A percentile compares a stretch with the other conserved stretches of the same genome.
phyloP scores from a whole-genome alignment of 1,140 invertebrate genomes.

The Lucilia sericata region DNA sequence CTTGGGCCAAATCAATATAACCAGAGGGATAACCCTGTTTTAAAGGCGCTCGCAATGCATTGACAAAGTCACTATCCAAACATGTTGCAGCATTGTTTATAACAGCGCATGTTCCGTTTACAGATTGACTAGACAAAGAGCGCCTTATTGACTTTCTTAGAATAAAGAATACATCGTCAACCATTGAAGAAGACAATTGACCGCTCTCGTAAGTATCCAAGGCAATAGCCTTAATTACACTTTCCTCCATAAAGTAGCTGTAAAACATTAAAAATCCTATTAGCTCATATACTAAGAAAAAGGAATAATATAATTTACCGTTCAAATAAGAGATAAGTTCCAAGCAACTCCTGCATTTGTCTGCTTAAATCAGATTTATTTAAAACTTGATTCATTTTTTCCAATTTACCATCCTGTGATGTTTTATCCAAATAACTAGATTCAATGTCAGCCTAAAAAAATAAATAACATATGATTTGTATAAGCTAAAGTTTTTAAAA shows the following conservation, averaged over 20 bases:
- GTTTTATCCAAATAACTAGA: background rate
- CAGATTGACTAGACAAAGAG: constrained; percentile 87
- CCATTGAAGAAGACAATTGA: constrained; percentile 88
- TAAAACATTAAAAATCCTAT: background rate
- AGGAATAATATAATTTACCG: background rate
- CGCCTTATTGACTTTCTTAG: constrained; percentile 95
- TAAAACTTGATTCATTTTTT: background rate
- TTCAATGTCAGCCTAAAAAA: background rate
- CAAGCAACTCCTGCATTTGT: constrained; percentile 26
- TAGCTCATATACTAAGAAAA: background rate
- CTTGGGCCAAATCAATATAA: constrained; percentile 85
- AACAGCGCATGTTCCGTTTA: constrained; percentile 96
- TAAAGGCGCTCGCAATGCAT: constrained; percentile 80
- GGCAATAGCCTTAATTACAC: constrained; percentile 91
- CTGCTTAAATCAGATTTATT: constrained; percentile 6
- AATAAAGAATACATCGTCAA: constrained; percentile 99
- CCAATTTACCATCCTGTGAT: background rate
- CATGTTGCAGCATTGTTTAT: constrained; percentile 93
- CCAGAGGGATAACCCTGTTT: constrained; percentile 88
- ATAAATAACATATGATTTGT: too few species aligned
- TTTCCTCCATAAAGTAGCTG: constrained; percentile 94
- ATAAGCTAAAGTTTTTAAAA: too few species aligned
- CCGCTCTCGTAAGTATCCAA: constrained; percentile 82
- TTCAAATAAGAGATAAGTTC: constrained; percentile 25
- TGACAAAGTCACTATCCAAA: constrained; percentile 88